Evolutionary conservation across 2,888 invertebrate species (phyloP), one percentile per base, ranked within the genome.

Genomic region (Rotaria macrura): DNA sequence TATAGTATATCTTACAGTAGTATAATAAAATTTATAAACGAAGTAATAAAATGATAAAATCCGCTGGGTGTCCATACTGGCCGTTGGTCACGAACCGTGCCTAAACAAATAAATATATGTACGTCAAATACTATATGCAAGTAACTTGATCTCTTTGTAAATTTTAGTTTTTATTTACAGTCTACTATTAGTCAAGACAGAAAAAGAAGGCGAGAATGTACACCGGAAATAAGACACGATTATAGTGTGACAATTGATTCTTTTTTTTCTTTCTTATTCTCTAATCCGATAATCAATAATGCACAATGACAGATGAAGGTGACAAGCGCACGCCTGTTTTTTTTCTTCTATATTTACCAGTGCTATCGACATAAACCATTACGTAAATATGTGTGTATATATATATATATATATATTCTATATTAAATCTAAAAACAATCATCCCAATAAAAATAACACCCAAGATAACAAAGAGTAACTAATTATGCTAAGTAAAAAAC

Each of bases 231-330:
- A 65, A 65, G 34, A 65, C 65, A 65, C 65, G 65, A 65, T 65
- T 34, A 65, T 65, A 65, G 65, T 65, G 65, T 65, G 65, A 65
- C 65, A 65, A 65, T 65, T 65, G 65, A 65, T 65, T 65, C 34
- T 65, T 34, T 65, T 65, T 34, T 14, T 65, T 34, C 34, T 17
- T 34, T 65, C 23, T 23, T 52, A 52, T 52, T 34, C 25, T 29
- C 65, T 65, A 65, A 65, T 65, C 65, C 65, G 34, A 38, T 65
- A 20, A 65, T 65, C 65, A 65, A 65, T 65, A 65, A 65, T 65
- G 29, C 17, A 65, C 29, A 65, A 65, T 65, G 65, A 65, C 20
- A 65, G 29, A 65, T 34, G 34, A 65, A 34, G 65, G 65, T 65
- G 65, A 65, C 34, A 34, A 20, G 34, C 34, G 25, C 38, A 65